phyloP scores from a whole-genome alignment of 2,888 invertebrate genomes.

The Oconnorella tubifera region DNA sequence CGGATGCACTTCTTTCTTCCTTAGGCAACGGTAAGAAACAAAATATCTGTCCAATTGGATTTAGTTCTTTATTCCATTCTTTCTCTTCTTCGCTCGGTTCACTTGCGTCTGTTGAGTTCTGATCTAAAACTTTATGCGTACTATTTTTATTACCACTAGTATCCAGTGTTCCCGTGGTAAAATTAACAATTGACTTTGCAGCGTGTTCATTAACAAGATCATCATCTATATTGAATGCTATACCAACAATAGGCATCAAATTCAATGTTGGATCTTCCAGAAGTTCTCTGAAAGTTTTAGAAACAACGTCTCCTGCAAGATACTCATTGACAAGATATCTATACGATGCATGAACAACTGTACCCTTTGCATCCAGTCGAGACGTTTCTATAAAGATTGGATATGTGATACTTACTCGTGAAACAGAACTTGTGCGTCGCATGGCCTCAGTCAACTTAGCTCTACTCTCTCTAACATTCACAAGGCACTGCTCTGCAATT shows the following conservation, averaged over 20 bases:
- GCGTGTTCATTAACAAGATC: neutral
- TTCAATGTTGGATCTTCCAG: conserved; percentile 25
- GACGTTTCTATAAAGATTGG: neutral
- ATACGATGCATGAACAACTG: too few species aligned
- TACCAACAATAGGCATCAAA: conserved; percentile 39
- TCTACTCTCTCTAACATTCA: conserved; percentile 4
- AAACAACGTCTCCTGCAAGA: conserved; percentile 23
- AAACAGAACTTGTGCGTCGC: neutral
- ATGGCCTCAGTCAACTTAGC: conserved; percentile 8
- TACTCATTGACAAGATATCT: conserved; percentile 27
- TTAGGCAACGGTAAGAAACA: conserved; percentile 51
- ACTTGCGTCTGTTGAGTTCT: neutral
- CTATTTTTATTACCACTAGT: too few species aligned
- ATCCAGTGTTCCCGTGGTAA: too few species aligned
- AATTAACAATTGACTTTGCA: neutral
- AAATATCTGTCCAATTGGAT: conserved; percentile 44
- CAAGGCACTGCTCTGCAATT: conserved; percentile 6
- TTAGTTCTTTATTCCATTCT: conserved; percentile 1
- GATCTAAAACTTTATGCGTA: too few species aligned
- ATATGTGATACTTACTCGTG: neutral
- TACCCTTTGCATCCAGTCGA: conserved; percentile 4
- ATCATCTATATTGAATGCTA: conserved; percentile 31
- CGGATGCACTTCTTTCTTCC: conserved; percentile 45
- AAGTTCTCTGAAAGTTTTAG: conserved; percentile 20
- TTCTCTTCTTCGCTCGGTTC: conserved; percentile 1